Conservation (phyloP, 2,888 invertebrate genomes). For the Platynereis dumerilii region DNA sequence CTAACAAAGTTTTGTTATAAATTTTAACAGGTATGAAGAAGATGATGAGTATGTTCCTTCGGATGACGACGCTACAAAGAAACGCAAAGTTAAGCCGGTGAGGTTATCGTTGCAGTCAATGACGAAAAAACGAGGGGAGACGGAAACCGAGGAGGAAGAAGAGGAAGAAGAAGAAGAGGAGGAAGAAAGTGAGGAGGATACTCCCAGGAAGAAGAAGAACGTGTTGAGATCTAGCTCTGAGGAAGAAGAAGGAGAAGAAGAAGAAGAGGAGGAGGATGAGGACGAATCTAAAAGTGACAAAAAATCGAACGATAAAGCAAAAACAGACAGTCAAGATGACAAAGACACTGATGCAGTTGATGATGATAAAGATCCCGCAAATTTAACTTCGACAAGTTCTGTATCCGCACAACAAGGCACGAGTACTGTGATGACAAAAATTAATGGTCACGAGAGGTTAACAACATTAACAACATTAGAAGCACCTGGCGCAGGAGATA, state of each 20-base stretch:
- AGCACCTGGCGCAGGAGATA: not conserved
- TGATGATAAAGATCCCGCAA: not conserved
- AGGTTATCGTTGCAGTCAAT: not conserved
- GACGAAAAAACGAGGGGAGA: slow-evolving; percentile 14
- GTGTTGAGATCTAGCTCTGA: slow-evolving; percentile 2
- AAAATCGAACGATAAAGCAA: slow-evolving; percentile 24
- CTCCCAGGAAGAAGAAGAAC: not conserved
- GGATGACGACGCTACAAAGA: no score
- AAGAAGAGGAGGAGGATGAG: slow-evolving; percentile 26
- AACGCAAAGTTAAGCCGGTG: not conserved
- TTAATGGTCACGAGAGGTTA: slow-evolving; percentile 14
- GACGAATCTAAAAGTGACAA: slow-evolving; percentile 16
- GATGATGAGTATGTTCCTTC: no score
- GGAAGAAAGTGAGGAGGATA: slow-evolving; percentile 13
- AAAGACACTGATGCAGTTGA: not conserved
- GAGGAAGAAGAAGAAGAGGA: slow-evolving; percentile 18
- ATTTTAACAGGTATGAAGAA: no score
- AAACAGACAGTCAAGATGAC: slow-evolving; percentile 13
- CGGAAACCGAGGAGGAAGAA: slow-evolving; percentile 23
- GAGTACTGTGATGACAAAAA: not conserved
- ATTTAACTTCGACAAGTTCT: slow-evolving; percentile 9
- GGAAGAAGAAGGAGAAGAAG: slow-evolving; percentile 16
- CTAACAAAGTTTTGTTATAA: no score
- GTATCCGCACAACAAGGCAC: not conserved
- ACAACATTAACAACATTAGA: no score